These are phyloP conservation scores for Aphodius sticticus DNA, from an alignment of 2,888 invertebrate species.

Conservation along the genomic window DNA sequence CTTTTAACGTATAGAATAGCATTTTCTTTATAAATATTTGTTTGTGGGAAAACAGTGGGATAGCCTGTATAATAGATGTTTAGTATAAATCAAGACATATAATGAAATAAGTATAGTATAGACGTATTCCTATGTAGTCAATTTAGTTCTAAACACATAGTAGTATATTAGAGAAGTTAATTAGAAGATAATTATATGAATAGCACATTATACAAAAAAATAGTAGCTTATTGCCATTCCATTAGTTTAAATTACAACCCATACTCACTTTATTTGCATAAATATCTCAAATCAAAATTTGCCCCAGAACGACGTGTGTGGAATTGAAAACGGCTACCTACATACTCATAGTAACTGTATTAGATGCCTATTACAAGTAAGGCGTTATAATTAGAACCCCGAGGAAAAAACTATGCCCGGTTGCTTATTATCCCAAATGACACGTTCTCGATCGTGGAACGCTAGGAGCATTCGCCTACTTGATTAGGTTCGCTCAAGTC, in stretches of 20 bases:
- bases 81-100: too few relatives aligned
- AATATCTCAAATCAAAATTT: neutral
- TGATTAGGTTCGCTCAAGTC: neutral
- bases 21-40: too few relatives aligned
- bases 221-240: neutral
- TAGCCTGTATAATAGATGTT: too few relatives aligned
- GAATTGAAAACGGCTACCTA: slow-evolving; percentile 4
- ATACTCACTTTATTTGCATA: neutral
- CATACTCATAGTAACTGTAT: neutral
- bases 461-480: neutral
- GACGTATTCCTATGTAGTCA: too few relatives aligned
- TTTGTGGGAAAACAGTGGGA: too few relatives aligned
- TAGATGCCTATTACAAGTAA: neutral
- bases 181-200: neutral
- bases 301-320: neutral
- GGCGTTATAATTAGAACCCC: neutral
- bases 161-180: neutral
- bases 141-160: neutral
- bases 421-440: slow-evolving; percentile 4
- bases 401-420: neutral
- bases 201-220: neutral
- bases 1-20: too few relatives aligned
- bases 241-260: neutral
- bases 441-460: neutral
- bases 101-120: too few relatives aligned